Percentiles rank a stretch among this genome's conserved stretches.
These are phyloP conservation scores for Synodontis membranacea DNA, from an alignment of 2,113 vertebrate species.

Conservation along the genomic window DNA sequence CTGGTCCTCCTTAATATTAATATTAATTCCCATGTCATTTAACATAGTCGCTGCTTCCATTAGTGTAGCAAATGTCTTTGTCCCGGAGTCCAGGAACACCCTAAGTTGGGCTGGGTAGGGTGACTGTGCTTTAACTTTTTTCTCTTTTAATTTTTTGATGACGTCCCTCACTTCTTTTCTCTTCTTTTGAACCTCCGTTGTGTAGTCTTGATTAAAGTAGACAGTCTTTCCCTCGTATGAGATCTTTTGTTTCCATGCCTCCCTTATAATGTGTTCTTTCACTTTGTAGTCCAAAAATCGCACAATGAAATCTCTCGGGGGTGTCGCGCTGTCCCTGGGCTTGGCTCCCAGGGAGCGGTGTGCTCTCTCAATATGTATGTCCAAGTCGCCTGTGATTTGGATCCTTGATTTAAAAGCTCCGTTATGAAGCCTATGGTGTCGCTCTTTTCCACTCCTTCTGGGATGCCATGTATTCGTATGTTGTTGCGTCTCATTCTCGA, in stretches of 20 bases:
- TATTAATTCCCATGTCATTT: conserved; percentile 18
- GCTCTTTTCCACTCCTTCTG: background rate
- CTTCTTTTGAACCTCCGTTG: conserved; percentile 24
- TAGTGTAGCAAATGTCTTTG: background rate
- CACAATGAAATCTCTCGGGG: conserved; percentile 5
- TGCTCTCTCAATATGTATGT: conserved; percentile 6
- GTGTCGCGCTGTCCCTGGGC: background rate
- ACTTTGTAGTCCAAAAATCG: conserved; percentile 9
- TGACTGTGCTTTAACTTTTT: conserved; percentile 30
- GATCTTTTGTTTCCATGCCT: conserved; percentile 30
- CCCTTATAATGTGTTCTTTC: background rate
- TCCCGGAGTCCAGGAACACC: conserved; percentile 6
- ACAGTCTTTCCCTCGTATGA: conserved; percentile 4
- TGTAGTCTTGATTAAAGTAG: conserved; percentile 43
- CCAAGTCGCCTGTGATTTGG: no score
- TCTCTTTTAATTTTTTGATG: conserved; percentile 38
- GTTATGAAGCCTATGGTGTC: background rate
- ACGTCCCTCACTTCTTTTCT: conserved; percentile 32
- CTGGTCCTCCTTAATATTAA: no score
- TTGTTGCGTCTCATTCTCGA: no score
- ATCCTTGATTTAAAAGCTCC: no score
- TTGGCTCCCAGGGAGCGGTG: conserved; percentile 11
- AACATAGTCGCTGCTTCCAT: background rate
- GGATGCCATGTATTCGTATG: background rate
- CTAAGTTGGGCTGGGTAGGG: conserved; percentile 37